A percentile compares a stretch with the other conserved stretches of the same genome.
These are phyloP conservation scores for Taphrorychus bicolor DNA, from an alignment of 2,888 invertebrate species.

Conservation along the genomic window DNA sequence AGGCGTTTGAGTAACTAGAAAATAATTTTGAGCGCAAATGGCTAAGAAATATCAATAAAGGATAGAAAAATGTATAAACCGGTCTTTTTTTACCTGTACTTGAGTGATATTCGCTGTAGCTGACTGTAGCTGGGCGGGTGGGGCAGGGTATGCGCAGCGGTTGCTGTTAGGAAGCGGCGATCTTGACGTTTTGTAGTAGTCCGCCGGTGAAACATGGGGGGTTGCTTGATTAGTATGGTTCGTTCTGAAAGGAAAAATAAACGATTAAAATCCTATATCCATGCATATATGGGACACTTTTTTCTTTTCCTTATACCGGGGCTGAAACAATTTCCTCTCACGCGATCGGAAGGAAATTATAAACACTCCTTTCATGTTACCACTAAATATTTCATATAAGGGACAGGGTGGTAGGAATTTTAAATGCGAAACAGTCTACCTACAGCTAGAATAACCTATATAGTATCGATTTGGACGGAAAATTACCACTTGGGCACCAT, in stretches of 20 bases:
- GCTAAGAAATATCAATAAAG: too few relatives aligned
- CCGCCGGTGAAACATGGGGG: slow-evolving; percentile 47
- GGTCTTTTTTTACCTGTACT: slow-evolving; percentile 48
- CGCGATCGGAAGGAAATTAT: slow-evolving; percentile 12
- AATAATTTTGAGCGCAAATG: too few relatives aligned
- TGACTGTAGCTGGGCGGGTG: slow-evolving; percentile 59
- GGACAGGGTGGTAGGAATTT: not conserved
- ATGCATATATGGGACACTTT: not conserved
- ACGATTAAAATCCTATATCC: not conserved
- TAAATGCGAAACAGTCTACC: not conserved
- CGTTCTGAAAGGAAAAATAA: slow-evolving; percentile 52
- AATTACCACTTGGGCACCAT: slow-evolving; percentile 13
- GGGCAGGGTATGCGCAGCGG: slow-evolving; percentile 62
- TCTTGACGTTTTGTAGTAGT: slow-evolving; percentile 59
- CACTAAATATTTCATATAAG: slow-evolving; percentile 22
- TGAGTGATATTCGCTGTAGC: slow-evolving; percentile 59
- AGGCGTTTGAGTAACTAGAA: too few relatives aligned
- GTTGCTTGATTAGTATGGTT: slow-evolving; percentile 49
- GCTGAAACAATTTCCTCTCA: slow-evolving; percentile 2
- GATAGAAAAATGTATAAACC: slow-evolving; percentile 1
- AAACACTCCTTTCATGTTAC: slow-evolving; percentile 17
- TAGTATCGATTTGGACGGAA: slow-evolving; percentile 13
- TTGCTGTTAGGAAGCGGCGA: slow-evolving; percentile 58
- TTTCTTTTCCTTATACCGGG: not conserved
- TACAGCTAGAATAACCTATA: slow-evolving; percentile 20